Evolutionary conservation across 2,888 invertebrate genomes (phyloP).

Genomic region (Zaprionus obscuricornis): DNA sequence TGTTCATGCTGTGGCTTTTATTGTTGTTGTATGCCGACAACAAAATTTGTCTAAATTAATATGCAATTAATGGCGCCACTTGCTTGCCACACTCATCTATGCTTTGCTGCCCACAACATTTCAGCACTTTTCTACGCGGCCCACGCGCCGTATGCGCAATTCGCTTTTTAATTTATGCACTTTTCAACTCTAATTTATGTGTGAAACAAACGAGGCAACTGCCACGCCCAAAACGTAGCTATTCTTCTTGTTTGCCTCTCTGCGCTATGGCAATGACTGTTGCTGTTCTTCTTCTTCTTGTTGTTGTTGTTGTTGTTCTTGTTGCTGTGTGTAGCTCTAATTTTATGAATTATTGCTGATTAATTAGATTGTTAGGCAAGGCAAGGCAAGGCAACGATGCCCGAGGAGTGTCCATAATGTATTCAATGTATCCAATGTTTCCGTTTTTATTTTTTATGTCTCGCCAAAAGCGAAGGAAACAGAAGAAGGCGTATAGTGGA

Average conservation of each 20-base stretch:
- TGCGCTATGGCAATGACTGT: neutral
- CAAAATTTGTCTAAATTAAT: constrained; percentile 68
- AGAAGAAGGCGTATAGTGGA: no score
- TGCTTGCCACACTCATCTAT: constrained; percentile 13
- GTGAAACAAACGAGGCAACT: constrained; percentile 37
- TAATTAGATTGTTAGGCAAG: constrained; percentile 63
- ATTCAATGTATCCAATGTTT: constrained; percentile 45
- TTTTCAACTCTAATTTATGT: constrained; percentile 61
- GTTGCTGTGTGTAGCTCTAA: constrained; percentile 47
- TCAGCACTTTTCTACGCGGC: constrained; percentile 37
- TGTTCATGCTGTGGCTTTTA: neutral
- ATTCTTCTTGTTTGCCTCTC: constrained; percentile 1
- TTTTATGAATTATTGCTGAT: constrained; percentile 70
- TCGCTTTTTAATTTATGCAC: constrained; percentile 59
- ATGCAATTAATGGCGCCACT: constrained; percentile 56
- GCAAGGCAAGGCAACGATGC: constrained; percentile 21
- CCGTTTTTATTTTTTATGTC: no score
- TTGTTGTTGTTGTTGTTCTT: constrained; percentile 10
- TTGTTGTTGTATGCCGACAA: constrained; percentile 13
- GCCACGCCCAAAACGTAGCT: constrained; percentile 34
- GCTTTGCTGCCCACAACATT: constrained; percentile 2
- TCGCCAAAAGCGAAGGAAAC: no score
- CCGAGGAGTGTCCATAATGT: constrained; percentile 40
- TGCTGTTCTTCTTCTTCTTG: constrained; percentile 3
- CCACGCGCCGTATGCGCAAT: constrained; percentile 49